These are phyloP conservation scores for Lysandra coridon DNA, from an alignment of 2,888 invertebrate genomes.

Conservation along the genomic window DNA sequence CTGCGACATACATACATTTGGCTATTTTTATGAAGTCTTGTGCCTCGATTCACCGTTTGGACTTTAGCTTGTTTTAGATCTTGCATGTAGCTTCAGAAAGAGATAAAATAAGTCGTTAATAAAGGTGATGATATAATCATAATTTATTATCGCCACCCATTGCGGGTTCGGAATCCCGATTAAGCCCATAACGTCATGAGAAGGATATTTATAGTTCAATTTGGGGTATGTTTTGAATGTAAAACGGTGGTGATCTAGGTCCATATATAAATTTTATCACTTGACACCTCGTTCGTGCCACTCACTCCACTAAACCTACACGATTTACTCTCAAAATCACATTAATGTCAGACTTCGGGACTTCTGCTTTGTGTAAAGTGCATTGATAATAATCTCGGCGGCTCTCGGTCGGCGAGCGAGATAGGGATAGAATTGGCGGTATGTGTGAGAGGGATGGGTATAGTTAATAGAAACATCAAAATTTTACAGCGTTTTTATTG, in stretches of 20 bases:
- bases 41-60: no score
- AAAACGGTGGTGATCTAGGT: constrained; percentile 42
- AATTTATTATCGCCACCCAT: not conserved
- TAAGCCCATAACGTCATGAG: not conserved
- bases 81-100: no score
- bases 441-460: constrained; percentile 49
- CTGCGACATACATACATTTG: no score
- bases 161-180: not conserved
- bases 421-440: constrained; percentile 42
- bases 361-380: constrained; percentile 80
- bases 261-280: constrained; percentile 74
- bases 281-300: constrained; percentile 73
- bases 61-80: no score
- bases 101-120: not conserved
- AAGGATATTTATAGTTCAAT: not conserved
- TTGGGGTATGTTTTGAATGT: not conserved
- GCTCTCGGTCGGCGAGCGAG: constrained; percentile 60
- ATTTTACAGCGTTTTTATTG: constrained; percentile 80
- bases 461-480: constrained; percentile 79
- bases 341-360: constrained; percentile 74
- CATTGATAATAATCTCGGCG: constrained; percentile 78
- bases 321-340: constrained; percentile 76
- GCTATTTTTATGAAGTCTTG: no score
- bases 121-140: not conserved
- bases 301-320: constrained; percentile 69